A percentile compares a stretch with the other conserved stretches of the same genome.
Conservation (phyloP, 2,113 vertebrate species). For the Anolis sagrei region DNA sequence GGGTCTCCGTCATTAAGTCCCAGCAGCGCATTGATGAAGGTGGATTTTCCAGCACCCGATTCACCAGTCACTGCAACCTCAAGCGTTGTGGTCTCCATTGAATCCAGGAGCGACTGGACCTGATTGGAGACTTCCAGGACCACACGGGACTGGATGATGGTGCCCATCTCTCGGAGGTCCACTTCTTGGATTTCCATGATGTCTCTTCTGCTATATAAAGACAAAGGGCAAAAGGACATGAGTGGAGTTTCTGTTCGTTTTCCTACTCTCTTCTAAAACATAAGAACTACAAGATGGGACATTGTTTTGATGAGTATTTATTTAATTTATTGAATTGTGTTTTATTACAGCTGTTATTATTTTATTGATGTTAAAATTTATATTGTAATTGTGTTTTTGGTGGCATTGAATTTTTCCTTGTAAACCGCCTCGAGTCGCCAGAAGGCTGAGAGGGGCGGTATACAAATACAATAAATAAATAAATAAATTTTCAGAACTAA, state of each 20-base stretch:
- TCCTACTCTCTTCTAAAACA: too few species aligned
- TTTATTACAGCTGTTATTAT: too few species aligned
- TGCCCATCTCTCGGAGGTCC: constrained; percentile 24
- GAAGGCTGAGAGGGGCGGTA: too few species aligned
- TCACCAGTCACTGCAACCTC: constrained; percentile 71
- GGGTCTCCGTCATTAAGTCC: constrained; percentile 58
- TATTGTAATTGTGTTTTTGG: too few species aligned
- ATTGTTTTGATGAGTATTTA: too few species aligned
- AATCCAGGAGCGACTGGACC: constrained; percentile 20
- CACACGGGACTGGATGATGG: constrained; percentile 5
- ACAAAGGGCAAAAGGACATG: not conserved
- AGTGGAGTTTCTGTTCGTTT: not conserved
- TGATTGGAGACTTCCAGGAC: constrained; percentile 18
- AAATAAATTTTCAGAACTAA: too few species aligned
- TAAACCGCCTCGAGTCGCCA: too few species aligned
- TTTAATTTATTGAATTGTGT: too few species aligned
- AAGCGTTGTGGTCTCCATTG: constrained; percentile 32
- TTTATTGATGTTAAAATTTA: too few species aligned
- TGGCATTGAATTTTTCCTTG: too few species aligned
- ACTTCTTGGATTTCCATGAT: constrained; percentile 5
- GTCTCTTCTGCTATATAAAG: not conserved
- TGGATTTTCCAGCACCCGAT: constrained; percentile 69
- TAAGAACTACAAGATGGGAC: too few species aligned
- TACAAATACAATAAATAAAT: too few species aligned
- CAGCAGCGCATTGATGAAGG: constrained; percentile 67